Evolutionary conservation across 2,888 invertebrate species (phyloP).

Genomic region (Philopedon plagiatum): DNA sequence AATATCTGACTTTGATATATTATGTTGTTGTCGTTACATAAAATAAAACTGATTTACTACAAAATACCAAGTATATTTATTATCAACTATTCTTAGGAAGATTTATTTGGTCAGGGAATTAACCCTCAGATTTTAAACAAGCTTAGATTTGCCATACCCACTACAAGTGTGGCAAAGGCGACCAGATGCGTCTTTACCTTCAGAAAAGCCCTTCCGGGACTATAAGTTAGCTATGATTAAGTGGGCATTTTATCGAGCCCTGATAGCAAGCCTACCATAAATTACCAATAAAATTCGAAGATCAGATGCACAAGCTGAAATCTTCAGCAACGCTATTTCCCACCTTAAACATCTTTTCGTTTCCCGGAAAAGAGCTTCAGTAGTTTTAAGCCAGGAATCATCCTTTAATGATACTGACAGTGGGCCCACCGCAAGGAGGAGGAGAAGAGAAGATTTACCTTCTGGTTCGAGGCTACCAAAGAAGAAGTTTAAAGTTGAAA

Average conservation of each 20-base stretch:
- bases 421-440: not conserved
- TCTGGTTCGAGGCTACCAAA: not conserved
- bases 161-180: not conserved
- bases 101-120: not conserved
- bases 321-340: not conserved
- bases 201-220: not conserved
- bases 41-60: too few relatives aligned
- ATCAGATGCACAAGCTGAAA: not conserved
- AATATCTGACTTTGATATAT: too few relatives aligned
- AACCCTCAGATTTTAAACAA: not conserved
- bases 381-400: too few relatives aligned
- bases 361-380: not conserved
- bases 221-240: not conserved
- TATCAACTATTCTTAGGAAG: not conserved
- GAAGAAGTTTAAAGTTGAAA: not conserved
- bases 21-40: too few relatives aligned
- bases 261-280: not conserved
- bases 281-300: not conserved
- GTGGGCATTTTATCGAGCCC: not conserved
- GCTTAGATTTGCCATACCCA: not conserved
- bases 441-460: not conserved
- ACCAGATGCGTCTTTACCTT: not conserved
- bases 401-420: too few relatives aligned
- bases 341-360: not conserved
- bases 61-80: too few relatives aligned